Conservation (phyloP, 2,113 vertebrate species). For the Saimiri boliviensis region DNA sequence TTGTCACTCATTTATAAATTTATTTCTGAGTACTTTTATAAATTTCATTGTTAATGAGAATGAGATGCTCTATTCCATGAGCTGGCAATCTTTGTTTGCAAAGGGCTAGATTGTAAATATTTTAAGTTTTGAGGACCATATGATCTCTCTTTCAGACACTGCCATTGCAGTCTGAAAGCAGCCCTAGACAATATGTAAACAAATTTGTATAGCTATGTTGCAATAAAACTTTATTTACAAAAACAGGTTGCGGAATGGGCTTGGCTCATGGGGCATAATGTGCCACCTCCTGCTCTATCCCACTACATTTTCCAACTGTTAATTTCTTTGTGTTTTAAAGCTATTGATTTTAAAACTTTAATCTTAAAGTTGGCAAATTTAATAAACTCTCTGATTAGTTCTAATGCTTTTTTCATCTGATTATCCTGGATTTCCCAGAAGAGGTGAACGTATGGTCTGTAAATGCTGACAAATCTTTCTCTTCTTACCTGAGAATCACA, state of each 20-base stretch:
- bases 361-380: neutral
- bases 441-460: neutral
- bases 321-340: constrained; percentile 9
- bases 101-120: neutral
- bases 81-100: neutral
- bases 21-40: neutral
- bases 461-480: neutral
- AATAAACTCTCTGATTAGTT: constrained; percentile 25
- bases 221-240: neutral
- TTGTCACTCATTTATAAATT: neutral
- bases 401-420: constrained; percentile 20
- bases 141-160: neutral
- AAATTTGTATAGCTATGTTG: neutral
- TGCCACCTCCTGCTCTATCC: neutral
- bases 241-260: neutral
- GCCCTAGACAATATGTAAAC: neutral
- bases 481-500: neutral
- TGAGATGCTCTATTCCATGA: neutral
- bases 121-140: neutral
- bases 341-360: neutral
- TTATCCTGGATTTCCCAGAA: constrained; percentile 5
- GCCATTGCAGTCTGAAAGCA: neutral
- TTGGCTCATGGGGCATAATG: neutral
- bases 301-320: neutral
- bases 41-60: neutral